These are phyloP conservation scores for Trissolcus basalis DNA, from an alignment of 1,140 invertebrate genomes.

Conservation along the genomic window DNA sequence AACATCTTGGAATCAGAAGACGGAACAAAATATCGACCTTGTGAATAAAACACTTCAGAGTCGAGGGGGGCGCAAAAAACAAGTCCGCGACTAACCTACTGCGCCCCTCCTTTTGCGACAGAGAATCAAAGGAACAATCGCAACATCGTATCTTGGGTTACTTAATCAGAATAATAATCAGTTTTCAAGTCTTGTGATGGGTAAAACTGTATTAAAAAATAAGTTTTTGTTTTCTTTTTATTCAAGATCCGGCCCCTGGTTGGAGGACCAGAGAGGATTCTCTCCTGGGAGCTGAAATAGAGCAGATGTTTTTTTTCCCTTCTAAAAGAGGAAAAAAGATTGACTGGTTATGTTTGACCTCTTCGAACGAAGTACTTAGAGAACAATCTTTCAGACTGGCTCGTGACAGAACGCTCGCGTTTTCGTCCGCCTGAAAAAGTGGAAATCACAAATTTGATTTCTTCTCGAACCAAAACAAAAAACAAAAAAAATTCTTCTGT, in stretches of 20 bases:
- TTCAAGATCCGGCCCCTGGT: no score
- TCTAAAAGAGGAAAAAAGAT: slow-evolving; percentile 42
- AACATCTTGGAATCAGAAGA: not conserved
- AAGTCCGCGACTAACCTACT: slow-evolving; percentile 15
- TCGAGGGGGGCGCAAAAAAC: slow-evolving; percentile 17
- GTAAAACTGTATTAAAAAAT: slow-evolving; percentile 29
- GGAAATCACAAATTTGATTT: not conserved
- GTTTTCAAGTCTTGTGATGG: slow-evolving; percentile 13
- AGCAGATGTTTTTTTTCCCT: slow-evolving; percentile 37
- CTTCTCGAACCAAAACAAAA: not conserved
- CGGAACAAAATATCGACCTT: no score
- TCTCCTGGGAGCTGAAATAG: slow-evolving; percentile 35
- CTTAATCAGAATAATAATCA: slow-evolving; percentile 6
- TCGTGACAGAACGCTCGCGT: slow-evolving; percentile 11
- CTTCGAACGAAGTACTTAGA: slow-evolving; percentile 41
- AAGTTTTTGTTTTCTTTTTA: no score
- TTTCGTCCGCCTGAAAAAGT: not conserved
- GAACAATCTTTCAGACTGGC: slow-evolving; percentile 40
- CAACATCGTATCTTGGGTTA: slow-evolving; percentile 12
- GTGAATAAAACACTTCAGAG: no score
- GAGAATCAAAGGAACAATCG: slow-evolving; percentile 49
- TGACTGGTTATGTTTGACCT: slow-evolving; percentile 54
- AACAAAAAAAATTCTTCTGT: no score
- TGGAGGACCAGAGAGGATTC: slow-evolving; percentile 20
- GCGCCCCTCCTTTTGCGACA: slow-evolving; percentile 13